phyloP scores from a whole-genome alignment of 2,113 vertebrate species.

The Rhea pennata region DNA sequence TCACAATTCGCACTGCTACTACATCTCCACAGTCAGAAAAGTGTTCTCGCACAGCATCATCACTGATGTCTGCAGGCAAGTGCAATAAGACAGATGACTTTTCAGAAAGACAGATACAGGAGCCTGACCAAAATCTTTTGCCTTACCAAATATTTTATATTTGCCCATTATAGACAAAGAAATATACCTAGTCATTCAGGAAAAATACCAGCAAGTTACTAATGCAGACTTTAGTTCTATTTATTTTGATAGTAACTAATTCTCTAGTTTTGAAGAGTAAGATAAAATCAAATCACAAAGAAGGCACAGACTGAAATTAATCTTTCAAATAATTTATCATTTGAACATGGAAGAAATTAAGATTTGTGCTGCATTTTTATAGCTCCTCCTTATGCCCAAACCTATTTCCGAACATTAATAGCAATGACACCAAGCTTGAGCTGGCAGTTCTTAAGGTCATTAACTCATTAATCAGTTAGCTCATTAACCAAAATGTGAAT shows the following conservation, averaged over 20 bases:
- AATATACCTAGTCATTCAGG: neutral
- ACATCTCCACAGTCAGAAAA: conserved; percentile 85
- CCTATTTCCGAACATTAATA: neutral
- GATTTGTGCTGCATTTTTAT: neutral
- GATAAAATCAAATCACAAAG: neutral
- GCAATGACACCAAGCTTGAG: neutral
- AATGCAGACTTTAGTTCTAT: neutral
- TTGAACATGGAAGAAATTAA: neutral
- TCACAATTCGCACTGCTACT: conserved; percentile 85
- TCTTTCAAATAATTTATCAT: neutral
- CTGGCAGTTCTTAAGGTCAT: neutral
- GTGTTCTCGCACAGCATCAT: conserved; percentile 81
- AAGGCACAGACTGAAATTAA: neutral
- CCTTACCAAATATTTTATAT: neutral
- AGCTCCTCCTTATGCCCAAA: neutral
- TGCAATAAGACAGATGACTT: neutral
- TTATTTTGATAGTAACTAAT: neutral
- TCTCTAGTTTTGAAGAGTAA: neutral
- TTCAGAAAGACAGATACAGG: neutral
- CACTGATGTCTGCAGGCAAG: conserved; percentile 79
- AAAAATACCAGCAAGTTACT: neutral
- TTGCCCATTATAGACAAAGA: neutral
- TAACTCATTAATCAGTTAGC: too few species aligned
- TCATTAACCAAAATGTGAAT: neutral
- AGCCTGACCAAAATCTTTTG: neutral